phyloP scores from a whole-genome alignment of 2,113 vertebrate species.

The Rhinichthys klamathensis region DNA sequence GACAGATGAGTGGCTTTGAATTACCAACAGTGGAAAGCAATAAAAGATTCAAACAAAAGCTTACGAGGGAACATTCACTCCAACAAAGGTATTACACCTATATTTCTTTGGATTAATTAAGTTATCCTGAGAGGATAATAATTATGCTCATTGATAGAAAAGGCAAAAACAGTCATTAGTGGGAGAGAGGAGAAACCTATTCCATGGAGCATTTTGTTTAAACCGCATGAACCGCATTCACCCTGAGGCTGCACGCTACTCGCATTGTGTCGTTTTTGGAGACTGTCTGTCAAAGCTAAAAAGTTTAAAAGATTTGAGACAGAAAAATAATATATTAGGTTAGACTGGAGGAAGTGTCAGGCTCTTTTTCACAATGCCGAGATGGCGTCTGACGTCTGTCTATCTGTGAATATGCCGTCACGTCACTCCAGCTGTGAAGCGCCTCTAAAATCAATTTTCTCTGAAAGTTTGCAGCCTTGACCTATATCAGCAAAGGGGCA shows the following conservation, averaged over 20 bases:
- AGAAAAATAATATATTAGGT: slow-evolving; percentile 13
- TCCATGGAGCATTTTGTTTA: slow-evolving; percentile 58
- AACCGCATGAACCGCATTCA: slow-evolving; percentile 54
- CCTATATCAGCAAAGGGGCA: neutral
- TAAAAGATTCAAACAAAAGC: neutral
- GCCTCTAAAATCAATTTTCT: slow-evolving; percentile 19
- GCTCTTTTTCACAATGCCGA: slow-evolving; percentile 18
- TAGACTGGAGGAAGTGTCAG: neutral
- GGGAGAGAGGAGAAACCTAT: slow-evolving; percentile 49
- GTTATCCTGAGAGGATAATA: slow-evolving; percentile 61
- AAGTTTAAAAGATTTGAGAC: neutral
- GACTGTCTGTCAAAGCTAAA: slow-evolving; percentile 50
- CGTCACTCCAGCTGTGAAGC: slow-evolving; percentile 3
- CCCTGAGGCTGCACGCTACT: slow-evolving; percentile 48
- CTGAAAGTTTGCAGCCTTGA: slow-evolving; percentile 17
- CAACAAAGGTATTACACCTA: slow-evolving; percentile 42
- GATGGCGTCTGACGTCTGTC: neutral
- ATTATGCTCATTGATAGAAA: slow-evolving; percentile 63
- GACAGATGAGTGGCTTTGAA: neutral
- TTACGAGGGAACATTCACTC: neutral
- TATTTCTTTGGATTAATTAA: slow-evolving; percentile 52
- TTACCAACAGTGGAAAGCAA: neutral
- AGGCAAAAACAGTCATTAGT: slow-evolving; percentile 64
- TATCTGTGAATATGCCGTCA: neutral
- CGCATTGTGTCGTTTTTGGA: slow-evolving; percentile 62